Evolutionary conservation across 2,888 invertebrate species (phyloP).

Genomic region (Lottia gigantea): DNA sequence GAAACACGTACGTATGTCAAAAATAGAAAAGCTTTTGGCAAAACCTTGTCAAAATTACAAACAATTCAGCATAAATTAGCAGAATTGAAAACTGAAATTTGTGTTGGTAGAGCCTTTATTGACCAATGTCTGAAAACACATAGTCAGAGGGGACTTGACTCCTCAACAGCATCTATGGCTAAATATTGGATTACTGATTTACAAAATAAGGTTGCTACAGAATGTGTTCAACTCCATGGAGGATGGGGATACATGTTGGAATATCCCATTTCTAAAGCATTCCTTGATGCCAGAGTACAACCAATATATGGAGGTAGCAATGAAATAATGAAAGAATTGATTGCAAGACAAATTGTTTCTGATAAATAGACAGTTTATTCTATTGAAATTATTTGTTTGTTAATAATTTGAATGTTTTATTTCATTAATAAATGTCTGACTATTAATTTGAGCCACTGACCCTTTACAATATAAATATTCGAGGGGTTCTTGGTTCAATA

Average conservation of each 20-base stretch:
- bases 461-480: too few species aligned
- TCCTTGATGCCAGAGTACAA: slow-evolving; percentile 68
- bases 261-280: slow-evolving; percentile 68
- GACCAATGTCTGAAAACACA: slow-evolving; percentile 68
- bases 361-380: slow-evolving; percentile 26
- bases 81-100: slow-evolving; percentile 68
- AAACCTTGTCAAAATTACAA: slow-evolving; percentile 66
- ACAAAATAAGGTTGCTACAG: slow-evolving; percentile 66
- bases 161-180: slow-evolving; percentile 69
- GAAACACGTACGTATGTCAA: slow-evolving; percentile 68
- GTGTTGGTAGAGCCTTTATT: slow-evolving; percentile 67
- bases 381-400: too few species aligned
- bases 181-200: slow-evolving; percentile 69
- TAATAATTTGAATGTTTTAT: too few species aligned
- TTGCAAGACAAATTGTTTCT: slow-evolving; percentile 62
- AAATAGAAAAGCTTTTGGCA: slow-evolving; percentile 69
- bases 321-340: slow-evolving; percentile 71
- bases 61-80: slow-evolving; percentile 70
- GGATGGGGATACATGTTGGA: slow-evolving; percentile 71
- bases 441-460: too few species aligned
- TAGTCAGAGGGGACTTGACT: slow-evolving; percentile 60
- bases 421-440: too few species aligned
- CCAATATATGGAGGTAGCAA: slow-evolving; percentile 70
- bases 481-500: too few species aligned
- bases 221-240: slow-evolving; percentile 69